These are phyloP conservation scores for Macrobrachium nipponense DNA, from an alignment of 1,140 invertebrate species.

Conservation along the genomic window DNA sequence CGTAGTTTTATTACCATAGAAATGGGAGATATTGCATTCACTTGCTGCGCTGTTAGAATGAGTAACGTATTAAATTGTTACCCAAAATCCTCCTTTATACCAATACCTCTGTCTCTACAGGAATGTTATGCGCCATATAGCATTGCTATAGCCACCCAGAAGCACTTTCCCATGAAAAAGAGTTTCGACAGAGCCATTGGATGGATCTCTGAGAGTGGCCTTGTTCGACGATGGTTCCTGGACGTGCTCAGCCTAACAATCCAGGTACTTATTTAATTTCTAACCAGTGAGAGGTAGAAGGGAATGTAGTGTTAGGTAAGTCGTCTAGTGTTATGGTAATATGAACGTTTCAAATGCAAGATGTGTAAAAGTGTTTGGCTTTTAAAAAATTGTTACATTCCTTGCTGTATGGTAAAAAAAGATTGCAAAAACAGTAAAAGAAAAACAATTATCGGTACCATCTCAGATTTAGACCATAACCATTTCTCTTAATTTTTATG, in stretches of 20 bases:
- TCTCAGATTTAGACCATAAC: too few relatives aligned
- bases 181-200: constrained; percentile 19
- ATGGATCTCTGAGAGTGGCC: constrained; percentile 29
- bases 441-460: too few relatives aligned
- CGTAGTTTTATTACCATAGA: background rate
- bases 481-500: too few relatives aligned
- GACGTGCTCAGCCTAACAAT: background rate
- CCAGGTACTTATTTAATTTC: too few relatives aligned
- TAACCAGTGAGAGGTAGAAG: too few relatives aligned
- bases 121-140: constrained; percentile 26
- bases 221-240: constrained; percentile 7
- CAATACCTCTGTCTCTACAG: background rate
- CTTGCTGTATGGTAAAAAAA: too few relatives aligned
- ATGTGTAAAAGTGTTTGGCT: too few relatives aligned
- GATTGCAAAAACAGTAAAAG: too few relatives aligned
- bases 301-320: too few relatives aligned
- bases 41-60: background rate
- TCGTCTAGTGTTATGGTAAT: too few relatives aligned
- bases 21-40: background rate
- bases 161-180: constrained; percentile 13
- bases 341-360: too few relatives aligned
- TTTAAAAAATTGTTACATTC: too few relatives aligned
- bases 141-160: constrained; percentile 18
- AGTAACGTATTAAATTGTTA: background rate
- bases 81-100: background rate